phyloP scores from a whole-genome alignment of 2,797 vertebrate genomes.

The Pteronotus mesoamericanus region DNA sequence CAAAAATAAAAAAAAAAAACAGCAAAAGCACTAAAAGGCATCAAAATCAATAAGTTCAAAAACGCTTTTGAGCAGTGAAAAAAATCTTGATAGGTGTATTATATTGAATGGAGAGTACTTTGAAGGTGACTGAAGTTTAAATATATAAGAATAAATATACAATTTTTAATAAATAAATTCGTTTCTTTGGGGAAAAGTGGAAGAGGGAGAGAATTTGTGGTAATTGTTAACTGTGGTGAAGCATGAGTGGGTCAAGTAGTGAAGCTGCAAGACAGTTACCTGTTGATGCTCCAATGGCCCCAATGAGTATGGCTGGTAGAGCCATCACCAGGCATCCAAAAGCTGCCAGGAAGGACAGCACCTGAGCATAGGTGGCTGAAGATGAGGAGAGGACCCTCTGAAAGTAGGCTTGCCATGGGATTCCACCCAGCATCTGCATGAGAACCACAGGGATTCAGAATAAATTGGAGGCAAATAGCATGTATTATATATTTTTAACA shows the following conservation, averaged over 20 bases:
- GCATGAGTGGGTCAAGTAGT: neutral
- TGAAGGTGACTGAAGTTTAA: neutral
- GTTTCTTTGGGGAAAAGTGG: neutral
- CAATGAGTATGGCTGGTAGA: slow-evolving; percentile 93
- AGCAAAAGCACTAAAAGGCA: neutral
- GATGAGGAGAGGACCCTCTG: slow-evolving; percentile 97
- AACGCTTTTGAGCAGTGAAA: neutral
- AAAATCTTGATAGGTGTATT: neutral
- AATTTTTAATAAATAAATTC: neutral
- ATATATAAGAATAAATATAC: neutral
- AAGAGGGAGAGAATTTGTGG: no score
- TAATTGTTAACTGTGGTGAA: neutral
- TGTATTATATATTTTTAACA: neutral
- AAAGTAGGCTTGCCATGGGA: slow-evolving; percentile 99
- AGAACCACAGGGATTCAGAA: slow-evolving; percentile 57
- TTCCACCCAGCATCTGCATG: slow-evolving; percentile 94
- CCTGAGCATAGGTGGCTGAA: slow-evolving; percentile 96
- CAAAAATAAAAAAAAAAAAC: no score
- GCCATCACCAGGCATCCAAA: slow-evolving; percentile 97
- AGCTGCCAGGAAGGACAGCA: slow-evolving; percentile 95
- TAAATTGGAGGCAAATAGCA: neutral
- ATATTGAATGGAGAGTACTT: neutral
- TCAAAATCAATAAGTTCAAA: neutral
- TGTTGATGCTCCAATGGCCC: slow-evolving; percentile 97
- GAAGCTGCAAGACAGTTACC: slow-evolving; percentile 79